Conservation (phyloP, 2,888 invertebrate species). For the Dolichomitus sp. region DNA sequence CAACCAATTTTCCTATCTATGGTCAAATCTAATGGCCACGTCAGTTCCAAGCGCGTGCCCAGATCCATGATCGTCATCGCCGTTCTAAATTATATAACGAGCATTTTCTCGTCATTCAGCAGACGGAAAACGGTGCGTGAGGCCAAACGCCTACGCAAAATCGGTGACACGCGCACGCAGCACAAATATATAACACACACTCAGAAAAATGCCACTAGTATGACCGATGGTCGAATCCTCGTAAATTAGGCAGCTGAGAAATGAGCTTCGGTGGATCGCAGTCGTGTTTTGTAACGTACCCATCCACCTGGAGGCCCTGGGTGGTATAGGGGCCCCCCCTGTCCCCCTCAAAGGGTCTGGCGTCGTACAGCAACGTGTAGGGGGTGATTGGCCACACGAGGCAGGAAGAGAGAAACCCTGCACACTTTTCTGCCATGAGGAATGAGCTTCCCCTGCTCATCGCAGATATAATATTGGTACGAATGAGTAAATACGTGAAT, state of each 20-base stretch:
- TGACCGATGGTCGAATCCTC: constrained; percentile 70
- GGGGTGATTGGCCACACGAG: constrained; percentile 64
- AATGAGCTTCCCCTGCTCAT: constrained; percentile 49
- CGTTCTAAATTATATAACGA: background rate
- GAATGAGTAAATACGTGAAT: constrained; percentile 58
- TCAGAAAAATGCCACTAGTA: constrained; percentile 18
- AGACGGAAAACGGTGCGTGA: constrained; percentile 2
- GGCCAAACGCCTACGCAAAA: constrained; percentile 60
- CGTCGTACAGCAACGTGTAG: constrained; percentile 69
- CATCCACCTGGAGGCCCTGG: constrained; percentile 81
- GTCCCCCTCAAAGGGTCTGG: constrained; percentile 61
- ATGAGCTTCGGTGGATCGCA: constrained; percentile 66
- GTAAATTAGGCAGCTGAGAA: constrained; percentile 82
- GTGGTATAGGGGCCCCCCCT: constrained; percentile 75
- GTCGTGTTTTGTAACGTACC: constrained; percentile 79
- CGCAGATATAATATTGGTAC: constrained; percentile 28
- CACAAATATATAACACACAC: background rate
- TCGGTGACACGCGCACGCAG: constrained; percentile 60
- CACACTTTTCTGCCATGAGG: constrained; percentile 57
- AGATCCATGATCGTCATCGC: constrained; percentile 22
- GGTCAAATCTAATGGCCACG: constrained; percentile 49
- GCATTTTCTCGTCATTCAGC: constrained; percentile 6
- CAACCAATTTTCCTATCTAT: constrained; percentile 57
- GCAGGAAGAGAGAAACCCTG: constrained; percentile 70
- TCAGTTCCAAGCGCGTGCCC: constrained; percentile 45